These are phyloP conservation scores for Mechanitis messenoides DNA, from an alignment of 2,888 invertebrate genomes.

Conservation along the genomic window DNA sequence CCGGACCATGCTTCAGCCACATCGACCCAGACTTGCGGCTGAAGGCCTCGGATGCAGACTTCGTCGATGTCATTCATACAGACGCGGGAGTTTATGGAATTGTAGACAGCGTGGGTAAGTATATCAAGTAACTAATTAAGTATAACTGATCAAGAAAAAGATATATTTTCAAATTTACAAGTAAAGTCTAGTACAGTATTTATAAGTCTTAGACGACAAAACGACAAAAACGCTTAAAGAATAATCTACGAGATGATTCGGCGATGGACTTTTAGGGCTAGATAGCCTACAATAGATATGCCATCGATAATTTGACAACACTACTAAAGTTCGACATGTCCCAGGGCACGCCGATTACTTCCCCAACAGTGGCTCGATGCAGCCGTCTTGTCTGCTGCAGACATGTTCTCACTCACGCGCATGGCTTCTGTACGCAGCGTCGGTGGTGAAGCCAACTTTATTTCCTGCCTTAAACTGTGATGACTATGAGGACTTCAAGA, in stretches of 20 bases:
- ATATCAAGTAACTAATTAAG: not conserved
- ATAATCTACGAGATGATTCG: too few species aligned
- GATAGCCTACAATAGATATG: too few species aligned
- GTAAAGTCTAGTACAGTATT: too few species aligned
- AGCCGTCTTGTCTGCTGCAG: slow-evolving; percentile 58
- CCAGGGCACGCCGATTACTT: slow-evolving; percentile 64
- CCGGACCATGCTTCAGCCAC: slow-evolving; percentile 64
- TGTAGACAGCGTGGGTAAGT: slow-evolving; percentile 49
- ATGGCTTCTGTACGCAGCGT: slow-evolving; percentile 50
- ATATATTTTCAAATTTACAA: too few species aligned
- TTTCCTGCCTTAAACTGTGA: slow-evolving; percentile 49
- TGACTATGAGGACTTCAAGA: slow-evolving; percentile 45
- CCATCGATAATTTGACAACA: too few species aligned
- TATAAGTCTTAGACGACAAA: too few species aligned
- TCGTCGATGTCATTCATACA: slow-evolving; percentile 58
- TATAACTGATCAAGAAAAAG: not conserved
- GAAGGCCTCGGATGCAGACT: slow-evolving; percentile 47
- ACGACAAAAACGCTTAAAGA: too few species aligned
- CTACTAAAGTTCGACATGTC: not conserved
- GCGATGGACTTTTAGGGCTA: too few species aligned
- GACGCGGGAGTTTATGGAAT: slow-evolving; percentile 59
- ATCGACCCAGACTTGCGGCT: slow-evolving; percentile 43
- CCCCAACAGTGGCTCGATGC: slow-evolving; percentile 57
- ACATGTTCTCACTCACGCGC: slow-evolving; percentile 62
- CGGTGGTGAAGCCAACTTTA: slow-evolving; percentile 35